These are phyloP conservation scores for Pachyuromys duprasi DNA, from an alignment of 2,797 vertebrate species.

Conservation along the genomic window DNA sequence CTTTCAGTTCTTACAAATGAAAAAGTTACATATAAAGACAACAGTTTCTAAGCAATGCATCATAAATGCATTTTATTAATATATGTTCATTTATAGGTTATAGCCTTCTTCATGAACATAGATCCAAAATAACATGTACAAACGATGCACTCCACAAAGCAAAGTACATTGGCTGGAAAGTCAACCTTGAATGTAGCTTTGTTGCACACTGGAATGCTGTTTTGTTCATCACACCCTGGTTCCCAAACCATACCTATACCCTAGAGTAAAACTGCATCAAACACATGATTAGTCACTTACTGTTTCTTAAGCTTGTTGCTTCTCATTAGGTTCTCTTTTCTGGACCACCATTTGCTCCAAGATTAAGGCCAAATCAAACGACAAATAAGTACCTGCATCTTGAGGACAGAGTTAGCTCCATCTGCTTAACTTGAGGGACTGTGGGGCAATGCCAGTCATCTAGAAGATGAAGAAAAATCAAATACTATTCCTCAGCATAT, in stretches of 20 bases:
- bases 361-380: neutral
- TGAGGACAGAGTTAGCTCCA: neutral
- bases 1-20: neutral
- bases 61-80: neutral
- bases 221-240: neutral
- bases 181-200: neutral
- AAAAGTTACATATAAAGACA: neutral
- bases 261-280: neutral
- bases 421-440: neutral
- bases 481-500: neutral
- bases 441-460: neutral
- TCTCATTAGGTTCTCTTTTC: neutral
- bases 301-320: neutral
- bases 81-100: conserved; percentile 7
- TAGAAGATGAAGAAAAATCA: neutral
- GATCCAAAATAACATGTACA: neutral
- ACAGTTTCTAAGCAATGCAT: neutral
- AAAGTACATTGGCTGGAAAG: neutral
- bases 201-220: conserved; percentile 32
- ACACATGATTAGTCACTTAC: neutral
- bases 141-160: neutral
- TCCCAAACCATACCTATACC: neutral
- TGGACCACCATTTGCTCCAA: neutral
- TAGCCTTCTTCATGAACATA: conserved; percentile 17
- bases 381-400: neutral